Conservation (phyloP, 2,797 vertebrate species). For the Onychomys torridus region DNA sequence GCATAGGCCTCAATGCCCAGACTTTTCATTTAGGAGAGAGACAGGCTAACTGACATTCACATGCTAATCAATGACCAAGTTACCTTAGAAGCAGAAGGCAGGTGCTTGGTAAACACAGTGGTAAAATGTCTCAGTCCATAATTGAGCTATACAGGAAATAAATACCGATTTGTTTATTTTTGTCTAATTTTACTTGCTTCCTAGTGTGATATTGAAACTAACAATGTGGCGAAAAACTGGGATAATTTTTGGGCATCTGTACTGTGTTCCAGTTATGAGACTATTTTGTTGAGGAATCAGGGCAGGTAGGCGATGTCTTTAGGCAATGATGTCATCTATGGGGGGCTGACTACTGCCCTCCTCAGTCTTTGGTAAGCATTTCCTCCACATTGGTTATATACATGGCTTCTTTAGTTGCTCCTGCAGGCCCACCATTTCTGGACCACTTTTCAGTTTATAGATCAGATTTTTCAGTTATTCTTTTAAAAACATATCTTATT, state of each 20-base stretch:
- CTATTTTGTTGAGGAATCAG: background rate
- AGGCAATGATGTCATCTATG: background rate
- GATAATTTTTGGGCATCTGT: background rate
- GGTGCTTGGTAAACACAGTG: background rate
- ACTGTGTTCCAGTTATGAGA: background rate
- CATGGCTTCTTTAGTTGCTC: background rate
- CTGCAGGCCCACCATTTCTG: background rate
- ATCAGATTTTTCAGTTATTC: background rate
- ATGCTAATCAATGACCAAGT: background rate
- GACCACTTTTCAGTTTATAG: background rate
- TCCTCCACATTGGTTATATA: background rate
- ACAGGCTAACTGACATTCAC: background rate
- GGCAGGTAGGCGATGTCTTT: background rate
- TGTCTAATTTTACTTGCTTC: background rate
- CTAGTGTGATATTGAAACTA: background rate
- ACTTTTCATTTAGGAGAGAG: background rate
- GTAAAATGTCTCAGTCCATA: background rate
- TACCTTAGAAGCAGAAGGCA: background rate
- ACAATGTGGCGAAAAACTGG: background rate
- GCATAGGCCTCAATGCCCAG: background rate
- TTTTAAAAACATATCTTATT: too few relatives aligned
- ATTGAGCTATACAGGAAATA: background rate
- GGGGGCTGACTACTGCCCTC: background rate
- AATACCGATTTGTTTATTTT: slow-evolving; percentile 11
- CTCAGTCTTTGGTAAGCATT: background rate